phyloP scores from a whole-genome alignment of 2,888 invertebrate species.

The Crioceris asparagi region DNA sequence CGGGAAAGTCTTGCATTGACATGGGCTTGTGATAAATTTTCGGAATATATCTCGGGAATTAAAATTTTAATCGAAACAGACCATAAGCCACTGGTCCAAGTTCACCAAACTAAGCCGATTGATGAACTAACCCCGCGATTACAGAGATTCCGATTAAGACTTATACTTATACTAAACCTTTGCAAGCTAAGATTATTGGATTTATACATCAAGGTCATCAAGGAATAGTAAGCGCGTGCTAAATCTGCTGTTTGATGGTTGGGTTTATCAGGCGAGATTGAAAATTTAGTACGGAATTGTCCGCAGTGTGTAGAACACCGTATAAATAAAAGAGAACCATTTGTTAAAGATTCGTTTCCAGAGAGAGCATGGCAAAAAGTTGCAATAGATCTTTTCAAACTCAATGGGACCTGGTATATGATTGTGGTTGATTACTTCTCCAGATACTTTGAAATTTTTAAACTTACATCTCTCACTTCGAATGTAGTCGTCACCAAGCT shows the following conservation, averaged over 20 bases:
- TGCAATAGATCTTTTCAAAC: conserved; percentile 11
- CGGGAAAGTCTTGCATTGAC: conserved; percentile 7
- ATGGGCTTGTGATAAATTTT: conserved; percentile 7
- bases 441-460: conserved; percentile 15
- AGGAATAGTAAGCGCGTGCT: conserved; percentile 13
- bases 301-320: conserved; percentile 13
- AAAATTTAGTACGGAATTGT: conserved; percentile 17
- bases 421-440: conserved; percentile 17
- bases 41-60: conserved; percentile 6
- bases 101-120: conserved; percentile 9
- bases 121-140: conserved; percentile 11
- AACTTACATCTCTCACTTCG: conserved; percentile 9
- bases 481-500: conserved; percentile 13
- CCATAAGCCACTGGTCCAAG: conserved; percentile 10
- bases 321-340: conserved; percentile 12
- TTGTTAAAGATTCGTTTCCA: conserved; percentile 13
- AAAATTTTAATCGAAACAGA: conserved; percentile 6
- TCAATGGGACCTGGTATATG: conserved; percentile 8
- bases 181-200: neutral
- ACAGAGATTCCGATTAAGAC: too few species aligned
- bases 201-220: conserved; percentile 4
- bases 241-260: conserved; percentile 15
- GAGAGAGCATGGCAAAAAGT: conserved; percentile 16
- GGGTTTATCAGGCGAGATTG: conserved; percentile 15
- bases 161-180: conserved; percentile 1